A percentile compares a stretch with the other conserved stretches of the same genome.
Conservation (phyloP, 2,888 invertebrate genomes). For the Leptothorax acervorum region DNA sequence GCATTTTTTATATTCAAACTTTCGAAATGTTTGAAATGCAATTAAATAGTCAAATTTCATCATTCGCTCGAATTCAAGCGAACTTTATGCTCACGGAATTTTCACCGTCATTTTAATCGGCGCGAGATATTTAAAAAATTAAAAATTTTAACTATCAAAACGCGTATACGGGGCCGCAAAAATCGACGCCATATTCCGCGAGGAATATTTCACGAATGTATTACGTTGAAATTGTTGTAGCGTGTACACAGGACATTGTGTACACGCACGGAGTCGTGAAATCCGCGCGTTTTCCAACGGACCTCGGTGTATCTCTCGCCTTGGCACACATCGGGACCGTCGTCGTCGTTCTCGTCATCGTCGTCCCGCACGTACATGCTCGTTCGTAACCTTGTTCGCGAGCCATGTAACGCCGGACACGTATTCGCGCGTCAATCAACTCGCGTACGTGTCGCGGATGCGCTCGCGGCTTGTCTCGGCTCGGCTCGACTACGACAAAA, state of each 20-base stretch:
- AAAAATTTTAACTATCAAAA: neutral
- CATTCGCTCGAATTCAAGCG: neutral
- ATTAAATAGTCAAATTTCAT: neutral
- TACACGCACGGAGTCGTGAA: constrained; percentile 40
- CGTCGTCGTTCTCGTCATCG: constrained; percentile 78
- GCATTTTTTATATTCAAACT: neutral
- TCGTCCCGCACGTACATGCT: constrained; percentile 71
- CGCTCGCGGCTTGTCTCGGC: constrained; percentile 27
- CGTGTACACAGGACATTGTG: neutral
- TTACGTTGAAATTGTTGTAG: constrained; percentile 4
- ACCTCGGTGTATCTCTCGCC: constrained; percentile 67
- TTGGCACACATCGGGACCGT: constrained; percentile 72
- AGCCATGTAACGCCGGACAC: constrained; percentile 56
- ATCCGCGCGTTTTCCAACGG: constrained; percentile 66
- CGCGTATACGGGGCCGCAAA: neutral
- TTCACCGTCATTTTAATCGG: neutral
- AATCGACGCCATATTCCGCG: neutral
- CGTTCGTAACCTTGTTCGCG: constrained; percentile 56
- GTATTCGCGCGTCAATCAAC: constrained; percentile 60
- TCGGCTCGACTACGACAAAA: constrained; percentile 28
- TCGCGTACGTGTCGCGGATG: constrained; percentile 50
- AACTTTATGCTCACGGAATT: neutral
- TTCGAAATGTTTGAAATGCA: neutral
- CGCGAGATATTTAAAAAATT: neutral
- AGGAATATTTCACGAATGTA: constrained; percentile 20